phyloP scores from a whole-genome alignment of 2,797 vertebrate species.

The Microctenopoma steveboyesi region DNA sequence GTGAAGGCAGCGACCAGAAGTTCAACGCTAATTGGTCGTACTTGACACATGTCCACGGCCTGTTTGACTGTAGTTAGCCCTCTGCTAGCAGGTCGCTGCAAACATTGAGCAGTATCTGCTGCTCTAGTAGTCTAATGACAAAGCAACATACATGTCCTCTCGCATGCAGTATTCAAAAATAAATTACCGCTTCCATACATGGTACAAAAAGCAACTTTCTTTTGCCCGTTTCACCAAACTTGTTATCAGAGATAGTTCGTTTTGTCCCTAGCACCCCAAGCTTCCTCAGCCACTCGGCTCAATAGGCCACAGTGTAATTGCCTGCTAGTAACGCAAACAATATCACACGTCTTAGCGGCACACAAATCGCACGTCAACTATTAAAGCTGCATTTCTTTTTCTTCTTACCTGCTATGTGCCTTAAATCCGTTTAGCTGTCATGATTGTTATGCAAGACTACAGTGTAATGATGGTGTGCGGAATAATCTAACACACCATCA shows the following conservation, averaged over 20 bases:
- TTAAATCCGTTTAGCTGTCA: conserved; percentile 72
- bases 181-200: rapidly evolving
- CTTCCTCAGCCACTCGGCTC: conserved; percentile 46
- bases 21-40: rapidly evolving
- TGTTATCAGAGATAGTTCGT: conserved; percentile 39
- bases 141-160: neutral
- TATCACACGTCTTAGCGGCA: neutral
- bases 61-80: conserved; percentile 52
- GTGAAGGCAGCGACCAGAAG: conserved; percentile 40
- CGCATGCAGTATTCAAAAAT: neutral
- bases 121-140: neutral
- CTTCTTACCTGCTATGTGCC: conserved; percentile 69
- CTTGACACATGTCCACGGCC: conserved; percentile 56
- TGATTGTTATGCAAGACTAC: conserved; percentile 79
- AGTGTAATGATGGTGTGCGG: conserved; percentile 66
- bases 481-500: conserved; percentile 75
- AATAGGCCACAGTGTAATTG: conserved; percentile 56
- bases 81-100: conserved; percentile 52
- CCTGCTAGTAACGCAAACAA: conserved; percentile 46
- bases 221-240: conserved; percentile 48
- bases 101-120: conserved; percentile 23
- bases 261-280: conserved; percentile 36
- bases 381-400: neutral
- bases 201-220: conserved; percentile 28
- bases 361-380: neutral